Evolutionary conservation across 2,797 vertebrate genomes (phyloP).

Genomic region (Anniella stebbinsi): DNA sequence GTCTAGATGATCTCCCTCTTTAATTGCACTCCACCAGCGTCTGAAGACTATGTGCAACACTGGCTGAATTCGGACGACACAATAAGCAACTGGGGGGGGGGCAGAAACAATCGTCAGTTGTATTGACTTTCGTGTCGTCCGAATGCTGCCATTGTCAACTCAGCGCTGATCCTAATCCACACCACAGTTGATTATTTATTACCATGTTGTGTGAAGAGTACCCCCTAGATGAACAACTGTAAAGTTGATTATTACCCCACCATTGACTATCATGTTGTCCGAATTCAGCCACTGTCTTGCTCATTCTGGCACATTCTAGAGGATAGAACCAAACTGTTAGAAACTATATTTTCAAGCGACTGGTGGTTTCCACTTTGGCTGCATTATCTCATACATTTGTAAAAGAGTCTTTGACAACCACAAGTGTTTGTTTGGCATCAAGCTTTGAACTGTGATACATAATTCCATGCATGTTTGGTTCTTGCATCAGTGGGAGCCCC

Average conservation of each 20-base stretch:
- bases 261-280: no score
- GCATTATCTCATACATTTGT: neutral
- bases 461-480: neutral
- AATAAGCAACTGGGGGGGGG: no score
- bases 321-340: neutral
- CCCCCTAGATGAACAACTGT: no score
- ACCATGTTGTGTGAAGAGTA: no score
- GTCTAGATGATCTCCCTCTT: neutral
- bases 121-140: no score
- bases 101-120: no score
- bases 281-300: neutral
- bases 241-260: no score
- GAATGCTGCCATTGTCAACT: no score
- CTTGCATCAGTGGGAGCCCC: neutral
- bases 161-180: no score
- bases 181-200: no score
- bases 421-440: neutral
- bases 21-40: neutral
- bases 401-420: neutral
- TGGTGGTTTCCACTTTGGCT: neutral
- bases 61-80: no score
- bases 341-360: neutral
- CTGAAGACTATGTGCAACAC: neutral
- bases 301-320: neutral
- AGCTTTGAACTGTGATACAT: neutral